These are phyloP conservation scores for Triplophysa yarkandensis DNA, from an alignment of 2,797 vertebrate species.

Conservation along the genomic window DNA sequence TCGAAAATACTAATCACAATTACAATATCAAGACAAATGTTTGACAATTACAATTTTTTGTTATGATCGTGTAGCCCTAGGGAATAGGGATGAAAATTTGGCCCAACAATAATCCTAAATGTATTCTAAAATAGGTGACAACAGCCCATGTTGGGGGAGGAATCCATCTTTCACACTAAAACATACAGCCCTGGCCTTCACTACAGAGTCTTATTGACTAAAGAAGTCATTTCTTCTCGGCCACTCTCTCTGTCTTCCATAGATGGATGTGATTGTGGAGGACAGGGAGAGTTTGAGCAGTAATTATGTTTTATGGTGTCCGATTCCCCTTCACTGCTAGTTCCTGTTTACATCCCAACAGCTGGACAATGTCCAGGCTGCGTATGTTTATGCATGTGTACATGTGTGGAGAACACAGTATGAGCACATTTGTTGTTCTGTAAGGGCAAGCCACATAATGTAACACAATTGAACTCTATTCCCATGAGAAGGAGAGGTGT, in stretches of 20 bases:
- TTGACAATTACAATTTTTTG: too few species aligned
- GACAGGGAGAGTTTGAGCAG: slow-evolving; percentile 16
- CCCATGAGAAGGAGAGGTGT: slow-evolving; percentile 39
- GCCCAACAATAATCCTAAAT: too few species aligned
- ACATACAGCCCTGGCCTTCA: neutral
- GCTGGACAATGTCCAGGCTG: slow-evolving; percentile 29
- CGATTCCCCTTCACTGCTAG: slow-evolving; percentile 34
- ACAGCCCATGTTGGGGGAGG: neutral
- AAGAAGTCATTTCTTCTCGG: slow-evolving; percentile 2
- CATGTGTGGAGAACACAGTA: slow-evolving; percentile 21
- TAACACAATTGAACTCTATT: slow-evolving; percentile 35
- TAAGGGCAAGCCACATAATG: slow-evolving; percentile 51
- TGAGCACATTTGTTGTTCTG: slow-evolving; percentile 51
- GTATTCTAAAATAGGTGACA: neutral
- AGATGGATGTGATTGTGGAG: slow-evolving; percentile 13
- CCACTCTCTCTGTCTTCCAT: slow-evolving; percentile 17
- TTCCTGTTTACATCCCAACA: slow-evolving; percentile 45
- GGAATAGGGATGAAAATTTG: too few species aligned
- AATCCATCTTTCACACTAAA: slow-evolving; percentile 12
- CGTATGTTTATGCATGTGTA: slow-evolving; percentile 13
- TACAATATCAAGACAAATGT: too few species aligned
- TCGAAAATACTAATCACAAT: too few species aligned
- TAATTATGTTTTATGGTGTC: slow-evolving; percentile 47
- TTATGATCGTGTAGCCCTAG: too few species aligned
- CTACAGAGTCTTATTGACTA: neutral